phyloP scores from a whole-genome alignment of 2,113 vertebrate species.

The Misgurnus mizolepis region DNA sequence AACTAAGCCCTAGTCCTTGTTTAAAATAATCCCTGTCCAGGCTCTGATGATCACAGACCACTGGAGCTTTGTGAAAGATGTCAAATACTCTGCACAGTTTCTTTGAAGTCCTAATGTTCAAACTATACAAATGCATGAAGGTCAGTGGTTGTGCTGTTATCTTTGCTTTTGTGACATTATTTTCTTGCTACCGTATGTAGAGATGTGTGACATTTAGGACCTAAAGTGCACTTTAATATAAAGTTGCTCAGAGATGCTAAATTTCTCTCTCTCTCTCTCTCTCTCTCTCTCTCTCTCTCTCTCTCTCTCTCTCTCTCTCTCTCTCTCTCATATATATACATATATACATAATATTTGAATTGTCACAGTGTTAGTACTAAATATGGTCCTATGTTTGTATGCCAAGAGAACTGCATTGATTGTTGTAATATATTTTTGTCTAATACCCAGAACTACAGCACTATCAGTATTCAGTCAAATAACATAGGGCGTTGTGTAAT shows the following conservation, averaged over 20 bases:
- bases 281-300: no score
- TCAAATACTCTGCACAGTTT: background rate
- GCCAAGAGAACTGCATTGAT: conserved; percentile 66
- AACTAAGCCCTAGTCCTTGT: no score
- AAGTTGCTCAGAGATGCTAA: conserved; percentile 19
- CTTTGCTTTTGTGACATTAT: conserved; percentile 15
- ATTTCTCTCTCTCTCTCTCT: background rate
- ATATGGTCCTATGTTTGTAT: conserved; percentile 59
- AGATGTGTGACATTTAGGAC: background rate
- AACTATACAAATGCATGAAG: conserved; percentile 1
- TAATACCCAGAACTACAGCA: conserved; percentile 21
- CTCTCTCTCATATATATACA: no score
- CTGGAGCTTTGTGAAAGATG: background rate
- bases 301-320: no score
- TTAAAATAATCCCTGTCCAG: no score
- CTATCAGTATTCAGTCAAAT: conserved; percentile 41
- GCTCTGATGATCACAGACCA: background rate
- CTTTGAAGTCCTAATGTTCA: background rate
- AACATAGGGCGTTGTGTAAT: conserved; percentile 43
- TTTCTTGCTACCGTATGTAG: background rate
- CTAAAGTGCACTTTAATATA: conserved; percentile 29
- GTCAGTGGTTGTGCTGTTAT: conserved; percentile 21
- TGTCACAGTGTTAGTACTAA: conserved; percentile 31
- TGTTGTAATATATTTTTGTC: conserved; percentile 63
- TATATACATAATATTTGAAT: background rate